Base-by-base conservation (phyloP, 2,888 invertebrate genomes). In the Nasonia oneida region DNA sequence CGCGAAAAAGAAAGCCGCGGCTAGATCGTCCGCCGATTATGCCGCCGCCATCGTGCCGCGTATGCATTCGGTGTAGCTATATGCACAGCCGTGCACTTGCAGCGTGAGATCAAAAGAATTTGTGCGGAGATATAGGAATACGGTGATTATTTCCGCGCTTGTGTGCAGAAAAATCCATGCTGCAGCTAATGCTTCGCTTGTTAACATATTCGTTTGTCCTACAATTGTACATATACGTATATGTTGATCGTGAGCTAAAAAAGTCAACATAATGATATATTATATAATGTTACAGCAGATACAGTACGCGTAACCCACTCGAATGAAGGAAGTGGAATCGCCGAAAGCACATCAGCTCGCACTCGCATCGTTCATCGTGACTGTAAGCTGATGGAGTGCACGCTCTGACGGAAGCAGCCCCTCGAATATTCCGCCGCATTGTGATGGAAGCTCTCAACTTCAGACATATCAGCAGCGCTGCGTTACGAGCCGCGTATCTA, bases 1-100 rank as follows among this genome's bases (percentile, higher is more conserved):
- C n/a, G 53, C 74, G 70, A 67, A 84, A 80, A 84, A 57, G 84
- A 84, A 84, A 84, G 75, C 84, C 75, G 75, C 53, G 12, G 12
- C n/a, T 33, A 80, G 67, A 80, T 80, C 75, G 74, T 53, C 1
- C 57, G n/a, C n/a, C 33, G 80, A 84, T 84, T 80, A 53, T 39
- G 23, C 67, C 75, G 42, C 39, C 74, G n/a, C 12, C 18, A 8
- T 57, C 23, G 70, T 75, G 61, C 29, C 8, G 67, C 10, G 23
- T 50, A 53, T 4, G 5, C 50, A 81, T 57, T 6, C 53, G 67
- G 50, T 75, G 2, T 5, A 53, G 14, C 14, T 50, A 50, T 50
- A 18, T 10, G 18, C 18, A 18, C 5, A 53, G 6, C 8, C 33
- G n/a, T 23, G 23, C 23, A 23, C 61, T 61, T 29, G 18, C 76